Evolutionary conservation across 2,113 vertebrate species (phyloP).

Genomic region (Ceratotherium simum): DNA sequence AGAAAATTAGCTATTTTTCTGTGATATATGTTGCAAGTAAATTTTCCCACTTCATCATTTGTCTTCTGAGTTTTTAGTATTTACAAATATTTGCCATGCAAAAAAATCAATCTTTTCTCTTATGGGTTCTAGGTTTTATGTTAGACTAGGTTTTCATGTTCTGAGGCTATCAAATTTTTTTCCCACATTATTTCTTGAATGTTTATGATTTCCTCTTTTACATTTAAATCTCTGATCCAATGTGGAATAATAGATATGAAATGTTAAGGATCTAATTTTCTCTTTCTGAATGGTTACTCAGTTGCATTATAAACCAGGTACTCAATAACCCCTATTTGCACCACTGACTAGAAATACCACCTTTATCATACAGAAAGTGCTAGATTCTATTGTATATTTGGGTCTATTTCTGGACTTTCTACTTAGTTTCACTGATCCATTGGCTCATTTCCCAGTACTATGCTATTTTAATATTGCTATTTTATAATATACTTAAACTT

Average conservation of each 20-base stretch:
- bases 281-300: neutral
- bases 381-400: neutral
- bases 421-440: neutral
- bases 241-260: neutral
- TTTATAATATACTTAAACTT: too few species aligned
- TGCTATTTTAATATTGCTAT: neutral
- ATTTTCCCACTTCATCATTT: neutral
- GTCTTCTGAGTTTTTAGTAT: neutral
- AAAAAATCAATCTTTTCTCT: neutral
- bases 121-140: neutral
- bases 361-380: neutral
- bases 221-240: neutral
- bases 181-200: neutral
- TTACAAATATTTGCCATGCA: neutral
- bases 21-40: neutral
- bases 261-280: neutral
- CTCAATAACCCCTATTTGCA: neutral
- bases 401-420: too few species aligned
- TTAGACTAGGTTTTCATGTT: neutral
- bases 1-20: neutral
- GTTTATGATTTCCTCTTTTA: neutral
- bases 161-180: neutral
- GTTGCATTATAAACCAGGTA: neutral
- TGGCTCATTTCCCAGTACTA: neutral
- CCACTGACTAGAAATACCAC: neutral